Conservation (phyloP, 2,888 invertebrate genomes). For the Tipula helvola region DNA sequence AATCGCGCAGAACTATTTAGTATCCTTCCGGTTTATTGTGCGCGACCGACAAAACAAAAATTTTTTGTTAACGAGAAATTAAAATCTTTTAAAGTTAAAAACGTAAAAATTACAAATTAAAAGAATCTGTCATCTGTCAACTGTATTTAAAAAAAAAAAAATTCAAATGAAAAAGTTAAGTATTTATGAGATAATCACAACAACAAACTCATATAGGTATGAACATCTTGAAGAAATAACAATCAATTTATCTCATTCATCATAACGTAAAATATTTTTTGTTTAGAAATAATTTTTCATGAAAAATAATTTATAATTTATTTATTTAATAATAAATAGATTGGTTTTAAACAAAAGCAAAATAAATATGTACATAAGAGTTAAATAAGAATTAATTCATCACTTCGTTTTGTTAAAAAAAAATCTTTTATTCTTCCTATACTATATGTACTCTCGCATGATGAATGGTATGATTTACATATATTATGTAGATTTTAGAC, state of each 20-base stretch:
- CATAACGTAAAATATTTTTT: neutral
- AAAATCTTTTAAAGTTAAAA: neutral
- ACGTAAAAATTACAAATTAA: neutral
- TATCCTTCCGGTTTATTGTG: neutral
- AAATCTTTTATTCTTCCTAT: neutral
- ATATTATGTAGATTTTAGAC: neutral
- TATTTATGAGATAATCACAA: neutral
- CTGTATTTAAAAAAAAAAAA: neutral
- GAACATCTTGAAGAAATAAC: neutral
- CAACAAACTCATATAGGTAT: neutral
- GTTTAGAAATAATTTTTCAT: neutral
- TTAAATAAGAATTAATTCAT: neutral
- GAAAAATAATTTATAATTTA: neutral
- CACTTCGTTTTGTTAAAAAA: neutral
- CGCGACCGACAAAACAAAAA: neutral
- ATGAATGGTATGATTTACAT: neutral
- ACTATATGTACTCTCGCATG: neutral
- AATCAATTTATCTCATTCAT: neutral
- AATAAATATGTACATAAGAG: neutral
- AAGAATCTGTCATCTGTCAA: neutral
- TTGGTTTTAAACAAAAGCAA: slow-evolving; percentile 4
- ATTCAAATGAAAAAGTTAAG: too few relatives aligned
- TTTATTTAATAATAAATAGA: neutral
- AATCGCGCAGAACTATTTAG: neutral
- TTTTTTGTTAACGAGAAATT: neutral